Evolutionary conservation across 2,888 invertebrate genomes (phyloP), one percentile per base, ranked within the genome.

Genomic region (Drosophila gaucha): DNA sequence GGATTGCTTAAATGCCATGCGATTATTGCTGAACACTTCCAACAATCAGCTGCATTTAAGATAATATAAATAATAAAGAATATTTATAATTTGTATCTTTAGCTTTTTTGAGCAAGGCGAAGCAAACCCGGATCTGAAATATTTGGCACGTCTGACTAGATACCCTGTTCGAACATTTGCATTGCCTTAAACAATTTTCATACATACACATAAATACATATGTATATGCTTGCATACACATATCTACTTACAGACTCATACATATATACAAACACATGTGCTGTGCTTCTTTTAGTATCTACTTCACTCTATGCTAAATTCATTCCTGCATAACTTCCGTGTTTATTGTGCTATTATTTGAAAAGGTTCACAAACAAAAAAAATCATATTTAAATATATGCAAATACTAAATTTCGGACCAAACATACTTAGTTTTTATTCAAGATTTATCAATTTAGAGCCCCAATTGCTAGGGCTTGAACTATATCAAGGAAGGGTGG

Each of bases 1-100:
- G 22, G 9, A 43, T 47, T 36, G n/a, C 38, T 60, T 24, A 41
- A 68, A 38, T 50, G 60, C 18, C 18, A 43, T 10, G n/a, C 18
- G 30, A 67, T 62, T 41, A 31, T 63, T 28, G 28, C 10, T 50
- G 28, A 50, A 10, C 10, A 1, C 26, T 6, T 9, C n/a, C 12
- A 9, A 38, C 41, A 41, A 41, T 10, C 16, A 28, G 50, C 28
- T 28, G 50, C 50, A 50, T 6, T 36, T 28, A 36, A 49, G n/a
- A 20, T 5, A n/a, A 10, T 14, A 9, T 30, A n/a, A 6, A 36
- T 16, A 35, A 35, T 6, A 8, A 26, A 35, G 5, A n/a, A 36
- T 35, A n/a, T 18, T 36, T 50, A 4, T 6, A 10, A 10, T 24
- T 14, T 9, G n/a, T 9, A 12, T 16, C 4, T 18, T 12, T 12